Conservation (phyloP, 2,113 vertebrate genomes). For the Xiphophorus maculatus region DNA sequence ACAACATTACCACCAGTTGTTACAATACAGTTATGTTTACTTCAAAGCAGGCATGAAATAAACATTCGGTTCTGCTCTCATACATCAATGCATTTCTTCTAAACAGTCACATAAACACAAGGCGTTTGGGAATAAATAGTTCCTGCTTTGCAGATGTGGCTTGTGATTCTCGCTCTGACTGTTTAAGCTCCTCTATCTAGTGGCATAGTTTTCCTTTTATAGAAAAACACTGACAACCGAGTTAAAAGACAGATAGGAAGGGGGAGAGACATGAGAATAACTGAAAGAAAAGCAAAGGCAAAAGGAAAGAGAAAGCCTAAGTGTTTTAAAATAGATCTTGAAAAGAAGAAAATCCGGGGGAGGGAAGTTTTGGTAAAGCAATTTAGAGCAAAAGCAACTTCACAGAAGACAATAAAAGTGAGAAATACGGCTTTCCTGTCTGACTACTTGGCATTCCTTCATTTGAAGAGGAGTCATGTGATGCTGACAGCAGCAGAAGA, state of each 20-base stretch:
- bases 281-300: slow-evolving; percentile 10
- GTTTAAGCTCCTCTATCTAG: slow-evolving; percentile 19
- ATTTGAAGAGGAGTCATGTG: slow-evolving; percentile 53
- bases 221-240: slow-evolving; percentile 52
- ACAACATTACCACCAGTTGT: not conserved
- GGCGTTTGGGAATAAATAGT: slow-evolving; percentile 20
- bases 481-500: slow-evolving; percentile 49
- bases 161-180: slow-evolving; percentile 18
- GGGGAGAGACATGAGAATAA: not conserved
- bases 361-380: slow-evolving; percentile 43
- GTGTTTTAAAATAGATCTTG: slow-evolving; percentile 46
- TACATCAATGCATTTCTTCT: not conserved
- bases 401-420: slow-evolving; percentile 59
- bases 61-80: not conserved
- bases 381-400: slow-evolving; percentile 70
- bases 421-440: slow-evolving; percentile 63
- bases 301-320: slow-evolving; percentile 23
- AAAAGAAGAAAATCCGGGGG: slow-evolving; percentile 16
- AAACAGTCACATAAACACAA: not conserved
- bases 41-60: not conserved
- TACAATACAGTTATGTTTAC: not conserved
- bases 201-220: slow-evolving; percentile 78
- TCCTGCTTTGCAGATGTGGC: slow-evolving; percentile 19
- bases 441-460: slow-evolving; percentile 45
- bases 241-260: slow-evolving; percentile 17